Percentiles rank a stretch among this genome's conserved stretches.
Conservation (phyloP, 1,140 invertebrate genomes). For the Temnothorax nylanderi region DNA sequence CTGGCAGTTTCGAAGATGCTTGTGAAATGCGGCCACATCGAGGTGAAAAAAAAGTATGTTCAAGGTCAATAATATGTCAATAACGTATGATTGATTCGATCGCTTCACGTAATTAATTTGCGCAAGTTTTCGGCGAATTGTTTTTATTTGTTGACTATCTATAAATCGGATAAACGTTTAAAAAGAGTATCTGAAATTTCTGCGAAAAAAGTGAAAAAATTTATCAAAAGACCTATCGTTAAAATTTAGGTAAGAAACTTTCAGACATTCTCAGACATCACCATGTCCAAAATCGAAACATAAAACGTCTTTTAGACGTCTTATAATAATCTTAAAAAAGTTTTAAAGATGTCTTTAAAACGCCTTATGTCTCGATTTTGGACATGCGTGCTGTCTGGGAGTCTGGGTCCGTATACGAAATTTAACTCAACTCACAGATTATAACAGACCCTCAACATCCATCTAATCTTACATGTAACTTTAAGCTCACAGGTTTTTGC, state of each 20-base stretch:
- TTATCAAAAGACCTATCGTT: not conserved
- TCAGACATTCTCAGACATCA: too few species aligned
- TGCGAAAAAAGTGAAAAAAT: not conserved
- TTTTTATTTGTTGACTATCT: not conserved
- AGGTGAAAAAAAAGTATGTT: conserved; percentile 11
- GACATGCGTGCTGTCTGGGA: too few species aligned
- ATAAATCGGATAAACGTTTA: not conserved
- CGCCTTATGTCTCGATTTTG: too few species aligned
- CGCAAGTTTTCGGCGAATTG: not conserved
- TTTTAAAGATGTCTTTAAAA: too few species aligned
- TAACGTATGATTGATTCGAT: not conserved
- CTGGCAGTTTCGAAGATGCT: conserved; percentile 20
- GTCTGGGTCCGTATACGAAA: not conserved
- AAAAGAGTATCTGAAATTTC: not conserved
- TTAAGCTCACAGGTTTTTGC: not conserved
- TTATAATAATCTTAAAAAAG: too few species aligned
- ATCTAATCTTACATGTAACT: not conserved
- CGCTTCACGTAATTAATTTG: not conserved
- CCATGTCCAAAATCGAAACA: too few species aligned
- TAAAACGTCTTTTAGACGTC: too few species aligned
- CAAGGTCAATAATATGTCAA: conserved; percentile 2
- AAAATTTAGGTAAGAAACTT: not conserved
- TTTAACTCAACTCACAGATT: not conserved
- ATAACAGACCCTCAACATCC: not conserved
- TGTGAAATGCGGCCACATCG: conserved; percentile 30